Evolutionary conservation across 2,888 invertebrate genomes (phyloP).

Genomic region (Diarsia brunnea): DNA sequence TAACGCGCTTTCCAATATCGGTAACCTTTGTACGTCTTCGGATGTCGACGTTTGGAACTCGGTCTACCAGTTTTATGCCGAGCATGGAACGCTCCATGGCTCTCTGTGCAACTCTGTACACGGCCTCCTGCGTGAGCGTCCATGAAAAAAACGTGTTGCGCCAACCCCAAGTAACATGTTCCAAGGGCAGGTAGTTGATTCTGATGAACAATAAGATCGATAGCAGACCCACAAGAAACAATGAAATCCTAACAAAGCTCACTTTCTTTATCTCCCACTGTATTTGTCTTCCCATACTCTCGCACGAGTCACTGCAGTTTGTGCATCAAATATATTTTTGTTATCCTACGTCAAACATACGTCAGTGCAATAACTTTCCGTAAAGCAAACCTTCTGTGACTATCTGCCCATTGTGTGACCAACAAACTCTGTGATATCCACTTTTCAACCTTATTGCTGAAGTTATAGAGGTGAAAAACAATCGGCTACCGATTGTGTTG

Average conservation of each 20-base stretch:
- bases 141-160: too few relatives aligned
- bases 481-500: neutral
- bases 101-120: too few relatives aligned
- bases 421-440: neutral
- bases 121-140: too few relatives aligned
- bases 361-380: constrained; percentile 34
- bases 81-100: too few relatives aligned
- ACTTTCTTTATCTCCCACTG: constrained; percentile 13
- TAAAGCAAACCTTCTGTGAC: constrained; percentile 53
- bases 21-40: too few relatives aligned
- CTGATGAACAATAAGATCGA: neutral
- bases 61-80: too few relatives aligned
- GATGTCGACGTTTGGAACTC: too few relatives aligned
- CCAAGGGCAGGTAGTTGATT: too few relatives aligned
- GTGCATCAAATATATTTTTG: constrained; percentile 15
- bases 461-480: neutral
- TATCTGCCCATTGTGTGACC: constrained; percentile 51
- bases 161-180: too few relatives aligned
- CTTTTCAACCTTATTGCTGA: neutral
- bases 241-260: neutral
- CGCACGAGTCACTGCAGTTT: neutral
- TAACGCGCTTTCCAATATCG: too few relatives aligned
- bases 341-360: constrained; percentile 25
- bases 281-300: neutral
- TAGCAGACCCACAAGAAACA: neutral